These are phyloP conservation scores for Colaptes auratus DNA, from an alignment of 2,113 vertebrate genomes.

Conservation along the genomic window DNA sequence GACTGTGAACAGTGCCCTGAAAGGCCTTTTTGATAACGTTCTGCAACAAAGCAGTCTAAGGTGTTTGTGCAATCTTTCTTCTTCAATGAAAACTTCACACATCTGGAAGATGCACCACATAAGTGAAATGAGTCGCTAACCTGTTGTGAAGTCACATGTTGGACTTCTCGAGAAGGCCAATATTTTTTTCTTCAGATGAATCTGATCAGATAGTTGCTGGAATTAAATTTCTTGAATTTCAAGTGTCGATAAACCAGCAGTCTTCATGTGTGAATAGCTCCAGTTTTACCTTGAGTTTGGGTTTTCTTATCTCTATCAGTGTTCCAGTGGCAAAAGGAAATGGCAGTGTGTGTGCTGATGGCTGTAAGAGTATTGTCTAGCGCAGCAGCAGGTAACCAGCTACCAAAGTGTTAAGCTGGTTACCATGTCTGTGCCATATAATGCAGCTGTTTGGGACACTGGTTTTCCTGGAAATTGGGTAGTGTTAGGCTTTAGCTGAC, in stretches of 20 bases:
- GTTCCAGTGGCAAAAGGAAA: background rate
- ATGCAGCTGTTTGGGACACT: background rate
- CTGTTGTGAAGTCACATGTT: background rate
- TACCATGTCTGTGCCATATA: background rate
- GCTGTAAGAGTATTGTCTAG: background rate
- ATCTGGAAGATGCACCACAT: background rate
- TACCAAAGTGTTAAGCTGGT: background rate
- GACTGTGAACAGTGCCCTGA: background rate
- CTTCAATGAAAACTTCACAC: slow-evolving; percentile 7
- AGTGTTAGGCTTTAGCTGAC: background rate
- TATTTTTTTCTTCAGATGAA: background rate
- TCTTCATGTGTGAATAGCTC: background rate
- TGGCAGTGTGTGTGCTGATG: background rate
- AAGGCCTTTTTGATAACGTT: background rate
- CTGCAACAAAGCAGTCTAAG: background rate
- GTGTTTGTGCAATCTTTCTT: background rate
- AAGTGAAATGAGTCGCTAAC: background rate
- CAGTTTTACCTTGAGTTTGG: background rate
- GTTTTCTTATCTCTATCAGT: background rate
- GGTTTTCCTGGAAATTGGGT: background rate
- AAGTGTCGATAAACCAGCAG: background rate
- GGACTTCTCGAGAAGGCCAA: background rate
- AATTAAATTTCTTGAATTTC: background rate
- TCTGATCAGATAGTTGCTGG: background rate
- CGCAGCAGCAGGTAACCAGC: background rate